Evolutionary conservation across 1,140 invertebrate species (phyloP).

Genomic region (Hylaeus anthracinus): DNA sequence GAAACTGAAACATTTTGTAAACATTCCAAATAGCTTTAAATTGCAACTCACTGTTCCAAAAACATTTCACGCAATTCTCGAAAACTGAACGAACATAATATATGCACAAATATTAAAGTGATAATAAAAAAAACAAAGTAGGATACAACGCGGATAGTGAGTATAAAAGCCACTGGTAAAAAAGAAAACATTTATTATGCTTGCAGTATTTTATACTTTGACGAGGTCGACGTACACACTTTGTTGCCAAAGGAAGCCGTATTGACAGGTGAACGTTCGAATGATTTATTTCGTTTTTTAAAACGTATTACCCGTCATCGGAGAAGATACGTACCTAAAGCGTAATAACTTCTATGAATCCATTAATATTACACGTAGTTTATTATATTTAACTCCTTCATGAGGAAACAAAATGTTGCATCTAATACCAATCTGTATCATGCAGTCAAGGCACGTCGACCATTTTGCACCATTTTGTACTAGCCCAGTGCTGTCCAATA

Average conservation of each 20-base stretch:
- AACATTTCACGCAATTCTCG: not conserved
- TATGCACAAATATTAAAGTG: not conserved
- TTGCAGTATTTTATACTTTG: slow-evolving; percentile 24
- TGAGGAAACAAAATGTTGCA: slow-evolving; percentile 49
- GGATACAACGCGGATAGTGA: not conserved
- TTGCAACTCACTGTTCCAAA: not conserved
- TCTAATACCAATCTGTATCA: slow-evolving; percentile 44
- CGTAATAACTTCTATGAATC: slow-evolving; percentile 33
- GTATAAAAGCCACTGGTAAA: not conserved
- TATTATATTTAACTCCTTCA: slow-evolving; percentile 33
- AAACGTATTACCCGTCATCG: slow-evolving; percentile 4
- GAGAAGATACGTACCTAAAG: slow-evolving; percentile 48
- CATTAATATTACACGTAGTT: slow-evolving; percentile 47
- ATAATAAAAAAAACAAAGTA: not conserved
- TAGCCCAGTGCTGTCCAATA: slow-evolving; percentile 17
- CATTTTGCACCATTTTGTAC: slow-evolving; percentile 69
- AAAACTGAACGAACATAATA: not conserved
- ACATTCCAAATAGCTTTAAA: not conserved
- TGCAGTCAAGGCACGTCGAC: slow-evolving; percentile 63
- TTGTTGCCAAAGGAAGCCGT: slow-evolving; percentile 56
- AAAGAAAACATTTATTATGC: not conserved
- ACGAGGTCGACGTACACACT: slow-evolving; percentile 45
- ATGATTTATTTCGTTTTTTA: slow-evolving; percentile 20
- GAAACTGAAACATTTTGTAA: slow-evolving; percentile 46
- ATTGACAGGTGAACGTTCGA: slow-evolving; percentile 60